Base-by-base conservation (phyloP, 2,113 vertebrate species). In the Oreotragus oreotragus region DNA sequence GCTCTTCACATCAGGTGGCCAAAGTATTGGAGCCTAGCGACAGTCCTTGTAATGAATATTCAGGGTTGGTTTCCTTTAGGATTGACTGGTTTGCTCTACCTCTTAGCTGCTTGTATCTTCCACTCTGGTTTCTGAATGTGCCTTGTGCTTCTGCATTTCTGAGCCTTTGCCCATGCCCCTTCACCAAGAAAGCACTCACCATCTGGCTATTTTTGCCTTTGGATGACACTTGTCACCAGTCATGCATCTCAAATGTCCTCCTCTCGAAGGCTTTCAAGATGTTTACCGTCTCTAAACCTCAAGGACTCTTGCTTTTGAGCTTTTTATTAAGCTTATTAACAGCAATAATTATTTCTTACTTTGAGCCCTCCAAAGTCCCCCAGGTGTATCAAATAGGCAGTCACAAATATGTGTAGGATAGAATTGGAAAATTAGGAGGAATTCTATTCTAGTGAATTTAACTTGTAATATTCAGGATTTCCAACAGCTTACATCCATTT, bases 361-460 rank as follows among this genome's bases (percentile, higher is more conserved):
- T 62, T 90, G 90, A 95, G 57, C 53, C n/a, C 45, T 92, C 66
- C 43, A 83, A 84, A 94, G 60, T 84, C 21, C 15, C 39, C 14
- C 70, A 30, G 30, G 90, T 90, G 8, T 47, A 70, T 7, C 92
- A 70, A 60, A 55, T 1, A 92, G 66, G 15, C 77, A 83, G 64
- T 88, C 43, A 43, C 23, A 76, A 45, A 57, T 83, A 90, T 85
- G 53, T 95, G 55, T 43, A 76, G 30, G 49, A 84, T 57, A 6
- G 90, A 96, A 97, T 21, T 92, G 55, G 77, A 88, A 96, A 96
- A 84, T 90, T 73, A 70, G 36, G 45, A 21, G 60, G 16, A 76
- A 95, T 91, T 95, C 60, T 96, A 58, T 47, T 91, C 64, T 85
- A 45, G 80, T 88, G 64, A 94, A 80, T 83, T 94, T 95, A 89